A percentile compares a stretch with the other conserved stretches of the same genome.
Evolutionary conservation across 2,797 vertebrate genomes (phyloP).

Genomic region (Sciurus carolinensis): DNA sequence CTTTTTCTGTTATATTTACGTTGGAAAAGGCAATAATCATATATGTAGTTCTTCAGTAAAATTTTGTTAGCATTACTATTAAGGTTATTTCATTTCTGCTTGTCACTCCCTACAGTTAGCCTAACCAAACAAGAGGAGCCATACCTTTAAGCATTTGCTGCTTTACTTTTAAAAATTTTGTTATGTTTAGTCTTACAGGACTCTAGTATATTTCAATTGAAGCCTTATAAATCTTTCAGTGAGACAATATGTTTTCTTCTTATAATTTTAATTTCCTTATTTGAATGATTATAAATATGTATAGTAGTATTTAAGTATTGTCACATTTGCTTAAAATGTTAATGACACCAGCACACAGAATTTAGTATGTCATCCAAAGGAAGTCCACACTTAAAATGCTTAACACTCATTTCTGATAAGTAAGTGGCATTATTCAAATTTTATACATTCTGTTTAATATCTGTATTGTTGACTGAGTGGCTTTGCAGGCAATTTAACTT

Average conservation of each 20-base stretch:
- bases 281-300: constrained; percentile 7
- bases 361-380: constrained; percentile 36
- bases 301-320: constrained; percentile 52
- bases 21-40: background rate
- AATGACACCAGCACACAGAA: constrained; percentile 63
- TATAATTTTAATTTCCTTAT: background rate
- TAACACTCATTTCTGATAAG: constrained; percentile 64
- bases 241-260: background rate
- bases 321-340: constrained; percentile 76
- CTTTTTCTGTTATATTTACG: background rate
- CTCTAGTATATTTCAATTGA: constrained; percentile 68
- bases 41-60: constrained; percentile 32
- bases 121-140: constrained; percentile 59
- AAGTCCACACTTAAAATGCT: constrained; percentile 28
- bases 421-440: constrained; percentile 24
- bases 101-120: constrained; percentile 62
- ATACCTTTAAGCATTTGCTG: constrained; percentile 53
- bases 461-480: background rate
- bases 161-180: constrained; percentile 65
- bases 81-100: constrained; percentile 62
- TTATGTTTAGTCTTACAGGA: constrained; percentile 58
- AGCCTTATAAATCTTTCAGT: constrained; percentile 17
- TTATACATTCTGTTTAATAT: background rate
- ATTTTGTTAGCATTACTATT: constrained; percentile 69
- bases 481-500: background rate